Evolutionary conservation across 2,797 vertebrate genomes (phyloP).

Genomic region (Silurus lanzhouensis): DNA sequence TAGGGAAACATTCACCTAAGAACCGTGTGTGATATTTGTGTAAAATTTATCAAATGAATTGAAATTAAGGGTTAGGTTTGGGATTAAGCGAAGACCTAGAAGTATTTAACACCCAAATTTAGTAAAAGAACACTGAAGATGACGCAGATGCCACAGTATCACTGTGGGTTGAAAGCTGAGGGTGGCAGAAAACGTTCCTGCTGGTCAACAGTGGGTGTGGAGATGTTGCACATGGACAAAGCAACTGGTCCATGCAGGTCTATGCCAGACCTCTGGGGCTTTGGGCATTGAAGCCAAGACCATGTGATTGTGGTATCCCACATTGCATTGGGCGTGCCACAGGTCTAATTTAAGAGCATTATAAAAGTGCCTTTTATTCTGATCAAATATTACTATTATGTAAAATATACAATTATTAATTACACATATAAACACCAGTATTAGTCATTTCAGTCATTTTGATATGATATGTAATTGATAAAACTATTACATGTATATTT

Average conservation of each 20-base stretch:
- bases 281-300: constrained; percentile 21
- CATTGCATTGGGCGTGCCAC: constrained; percentile 12
- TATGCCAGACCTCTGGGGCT: constrained; percentile 30
- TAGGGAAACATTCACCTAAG: background rate
- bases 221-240: constrained; percentile 45
- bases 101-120: constrained; percentile 1
- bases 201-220: constrained; percentile 41
- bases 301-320: constrained; percentile 30
- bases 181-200: constrained; percentile 35
- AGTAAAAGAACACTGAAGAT: constrained; percentile 11
- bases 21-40: background rate
- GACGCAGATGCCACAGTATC: constrained; percentile 38
- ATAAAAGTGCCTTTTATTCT: background rate
- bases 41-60: background rate
- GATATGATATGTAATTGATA: too few species aligned
- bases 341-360: background rate
- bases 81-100: background rate
- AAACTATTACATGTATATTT: background rate
- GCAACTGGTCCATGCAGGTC: constrained; percentile 43
- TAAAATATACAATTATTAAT: background rate
- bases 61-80: background rate
- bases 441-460: background rate
- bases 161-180: constrained; percentile 23
- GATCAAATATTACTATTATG: background rate
- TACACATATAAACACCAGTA: background rate